Percentiles rank a stretch among this genome's conserved stretches.
Evolutionary conservation across 2,113 vertebrate genomes (phyloP).

Genomic region (Odocoileus hemionus): DNA sequence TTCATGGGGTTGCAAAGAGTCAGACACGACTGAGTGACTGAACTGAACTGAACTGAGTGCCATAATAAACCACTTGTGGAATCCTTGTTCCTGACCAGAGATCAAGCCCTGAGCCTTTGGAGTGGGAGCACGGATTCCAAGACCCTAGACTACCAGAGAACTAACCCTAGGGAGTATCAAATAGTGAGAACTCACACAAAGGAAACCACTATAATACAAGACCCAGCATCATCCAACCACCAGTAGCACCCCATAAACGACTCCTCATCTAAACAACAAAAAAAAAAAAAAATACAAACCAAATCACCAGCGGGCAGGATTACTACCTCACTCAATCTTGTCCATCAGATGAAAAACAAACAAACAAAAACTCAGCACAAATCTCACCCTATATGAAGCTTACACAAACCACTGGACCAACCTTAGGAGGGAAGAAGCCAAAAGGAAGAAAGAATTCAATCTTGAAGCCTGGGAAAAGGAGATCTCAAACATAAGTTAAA

Average conservation of each 20-base stretch:
- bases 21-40: background rate
- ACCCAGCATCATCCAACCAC: background rate
- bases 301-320: background rate
- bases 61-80: background rate
- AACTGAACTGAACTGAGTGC: background rate
- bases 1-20: background rate
- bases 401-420: background rate
- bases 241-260: background rate
- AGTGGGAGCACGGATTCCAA: background rate
- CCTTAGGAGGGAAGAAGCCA: background rate
- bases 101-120: background rate
- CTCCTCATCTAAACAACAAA: background rate
- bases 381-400: background rate
- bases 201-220: background rate
- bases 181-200: background rate
- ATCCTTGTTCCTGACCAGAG: background rate
- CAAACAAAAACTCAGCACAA: background rate
- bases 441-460: background rate
- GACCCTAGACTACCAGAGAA: background rate
- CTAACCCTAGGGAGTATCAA: background rate
- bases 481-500: background rate
- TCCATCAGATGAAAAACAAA: background rate
- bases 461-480: background rate
- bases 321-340: background rate
- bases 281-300: background rate